Base-by-base conservation (phyloP, 2,113 vertebrate genomes). In the Sturnira hondurensis region DNA sequence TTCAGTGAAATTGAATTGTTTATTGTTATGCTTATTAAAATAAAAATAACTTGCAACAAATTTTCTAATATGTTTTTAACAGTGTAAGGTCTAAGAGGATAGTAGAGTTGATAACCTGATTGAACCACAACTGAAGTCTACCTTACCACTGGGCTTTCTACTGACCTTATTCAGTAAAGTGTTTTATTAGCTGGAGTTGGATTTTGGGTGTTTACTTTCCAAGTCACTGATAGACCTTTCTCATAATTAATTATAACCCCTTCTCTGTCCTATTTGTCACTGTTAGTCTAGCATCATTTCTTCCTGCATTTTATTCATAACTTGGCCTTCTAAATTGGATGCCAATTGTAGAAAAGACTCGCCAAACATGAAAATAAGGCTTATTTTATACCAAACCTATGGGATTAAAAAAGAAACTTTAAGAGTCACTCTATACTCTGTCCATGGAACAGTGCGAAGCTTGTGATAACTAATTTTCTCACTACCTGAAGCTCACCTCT, bases 401-500 rank as follows among this genome's bases (percentile, higher is more conserved):
- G 52, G 31, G 24, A 93, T 78, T 89, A 85, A 14, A 63, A 28
- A 28, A 81, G 22, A 74, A 80, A 83, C 7, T 33, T n/a, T 80
- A 26, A 47, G 17, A 43, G 7, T 85, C 43, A 78, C 3, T 88
- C n/a, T 77, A 19, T 45, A 74, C 58, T 63, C 56, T 41, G 12
- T 15, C 36, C 65, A 38, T 78, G 76, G 71, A 93, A 81, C 85
- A 71, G 45, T 93, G 19, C 3, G 22, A 87, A 58, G 5, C 33
- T 90, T 89, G 15, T 26, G 16, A 87, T 67, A 73, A 76, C 19
- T 73, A 63, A 78, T 95, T 76, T 93, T 95, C 71, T 78, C 61
- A 77, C 54, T 68, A 63, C 12, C 65, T 84, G 77, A 43, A 92
- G 43, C n/a, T 85, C 31, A 76, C 50, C 89, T 90, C 50, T 90